Base-by-base conservation (phyloP, 2,888 invertebrate genomes). In the Nomada ruficornis region DNA sequence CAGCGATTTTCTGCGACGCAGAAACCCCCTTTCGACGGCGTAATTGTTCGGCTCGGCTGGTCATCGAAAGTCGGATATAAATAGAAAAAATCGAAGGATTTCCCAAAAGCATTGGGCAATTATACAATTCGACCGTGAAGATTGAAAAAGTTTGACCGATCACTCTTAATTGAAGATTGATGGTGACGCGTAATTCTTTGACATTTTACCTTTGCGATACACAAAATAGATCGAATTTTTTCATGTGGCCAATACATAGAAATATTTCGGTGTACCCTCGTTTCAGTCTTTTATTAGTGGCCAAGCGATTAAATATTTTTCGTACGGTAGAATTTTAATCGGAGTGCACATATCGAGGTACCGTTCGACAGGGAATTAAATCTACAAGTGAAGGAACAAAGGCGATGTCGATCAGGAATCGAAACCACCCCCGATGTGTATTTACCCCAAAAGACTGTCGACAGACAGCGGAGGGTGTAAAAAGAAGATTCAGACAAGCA, bases 81-180 rank as follows among this genome's bases (percentile, higher is more conserved):
- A 23, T 20, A 29, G 26, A 18, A 50, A 55, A 11, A 44, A 20
- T 57, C 11, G 18, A 60, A 42, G 29, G 20, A 29, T 20, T 50
- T 7, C 20, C 0, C 7, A 26, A 44, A n/a, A 44, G 15, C 9
- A 2, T 54, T 7, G 18, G 26, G 36, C 11, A 54, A 36, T 55
- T 18, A 0, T 11, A 1, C 18, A 3, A 18, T 29, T 60, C 42
- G 89, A 92, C 91, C 89, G 86, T 80, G 91, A 90, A 93, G 92
- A 91, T 90, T 92, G 90, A 88, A 89, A 78, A 93, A 91, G 88
- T 90, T 89, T 90, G 90, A 90, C 90, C 91, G 86, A 91, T 92
- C 90, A 90, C 74, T 88, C 89, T 93, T 92, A 91, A 92, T 92
- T 92, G 92, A 91, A 91, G 93, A 93, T 93, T 91, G 92, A 93